These are phyloP conservation scores for Fissipunctia ypsillon DNA, from an alignment of 2,888 invertebrate species.

Conservation along the genomic window DNA sequence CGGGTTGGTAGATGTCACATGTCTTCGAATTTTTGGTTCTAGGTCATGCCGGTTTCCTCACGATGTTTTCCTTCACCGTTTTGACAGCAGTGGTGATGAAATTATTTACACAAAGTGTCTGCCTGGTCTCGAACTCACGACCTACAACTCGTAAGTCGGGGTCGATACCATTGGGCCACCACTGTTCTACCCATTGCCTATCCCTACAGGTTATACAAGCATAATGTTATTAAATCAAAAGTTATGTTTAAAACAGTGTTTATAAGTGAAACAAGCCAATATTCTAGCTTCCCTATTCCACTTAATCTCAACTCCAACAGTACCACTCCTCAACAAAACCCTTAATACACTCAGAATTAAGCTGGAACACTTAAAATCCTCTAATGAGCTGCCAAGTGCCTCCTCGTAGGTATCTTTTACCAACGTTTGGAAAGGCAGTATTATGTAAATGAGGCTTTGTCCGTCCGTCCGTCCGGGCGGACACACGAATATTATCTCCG, in stretches of 20 bases:
- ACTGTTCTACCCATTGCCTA: too few relatives aligned
- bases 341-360: slow-evolving; percentile 30
- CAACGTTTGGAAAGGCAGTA: slow-evolving; percentile 65
- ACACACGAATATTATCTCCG: slow-evolving; percentile 72
- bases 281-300: neutral
- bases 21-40: too few relatives aligned
- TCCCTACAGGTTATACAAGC: too few relatives aligned
- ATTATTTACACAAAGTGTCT: too few relatives aligned
- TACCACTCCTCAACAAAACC: neutral
- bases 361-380: slow-evolving; percentile 30
- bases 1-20: too few relatives aligned
- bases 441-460: slow-evolving; percentile 73
- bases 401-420: slow-evolving; percentile 52
- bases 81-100: too few relatives aligned
- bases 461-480: slow-evolving; percentile 58
- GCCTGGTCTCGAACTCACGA: too few relatives aligned
- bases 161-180: too few relatives aligned
- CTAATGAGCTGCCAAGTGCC: slow-evolving; percentile 53
- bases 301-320: neutral
- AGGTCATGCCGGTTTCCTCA: too few relatives aligned
- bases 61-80: too few relatives aligned
- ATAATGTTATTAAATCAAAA: too few relatives aligned
- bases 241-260: neutral
- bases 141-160: too few relatives aligned
- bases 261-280: neutral